Evolutionary conservation across 1,140 invertebrate species (phyloP), one percentile per base, ranked within the genome.

Genomic region (Armadillidium nasatum): DNA sequence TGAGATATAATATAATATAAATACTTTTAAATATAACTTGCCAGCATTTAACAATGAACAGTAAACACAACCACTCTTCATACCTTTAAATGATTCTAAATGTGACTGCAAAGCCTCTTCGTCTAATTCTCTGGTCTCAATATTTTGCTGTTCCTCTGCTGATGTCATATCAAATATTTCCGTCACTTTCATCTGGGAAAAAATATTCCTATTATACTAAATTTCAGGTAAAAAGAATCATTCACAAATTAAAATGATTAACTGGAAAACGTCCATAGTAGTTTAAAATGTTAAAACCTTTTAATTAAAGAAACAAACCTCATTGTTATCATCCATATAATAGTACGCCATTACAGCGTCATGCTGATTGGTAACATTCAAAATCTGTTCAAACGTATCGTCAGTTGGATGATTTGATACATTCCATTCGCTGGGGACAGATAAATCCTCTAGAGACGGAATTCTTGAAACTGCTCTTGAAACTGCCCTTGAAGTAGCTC

Each of bases 281-380:
- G 6, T 1, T 33, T 33, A 6, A 33, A 33, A 33, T 6, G 33
- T 33, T 33, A 33, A 6, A 33, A 33, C 33, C 33, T 33, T 33
- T n/a, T n/a, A n/a, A n/a, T n/a, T 6, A 33, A 33, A 33, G 33
- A 3, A 33, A 33, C 33, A 33, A 33, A 72, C 71, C 71, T 92
- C 91, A 84, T 94, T 92, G 83, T 92, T 89, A 82, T 93, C 91
- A 82, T 94, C 91, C 83, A 93, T 90, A 83, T 95, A 96, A 85
- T 95, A 94, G 85, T 93, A 96, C 0, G 93, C 91, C 87, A 95
- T 92, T 2, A 95, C 85, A 7, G 93, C 90, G 80, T 96, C 94
- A 83, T 94, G 91, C 79, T 94, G 90, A 45, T 90, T 86, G 7
- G 93, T 92, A 72, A 92, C 90, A 81, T 91, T 89, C 19, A 96